Evolutionary conservation across 2,888 invertebrate genomes (phyloP), one percentile per base, ranked within the genome.

Genomic region (Drosophila acutilabella): DNA sequence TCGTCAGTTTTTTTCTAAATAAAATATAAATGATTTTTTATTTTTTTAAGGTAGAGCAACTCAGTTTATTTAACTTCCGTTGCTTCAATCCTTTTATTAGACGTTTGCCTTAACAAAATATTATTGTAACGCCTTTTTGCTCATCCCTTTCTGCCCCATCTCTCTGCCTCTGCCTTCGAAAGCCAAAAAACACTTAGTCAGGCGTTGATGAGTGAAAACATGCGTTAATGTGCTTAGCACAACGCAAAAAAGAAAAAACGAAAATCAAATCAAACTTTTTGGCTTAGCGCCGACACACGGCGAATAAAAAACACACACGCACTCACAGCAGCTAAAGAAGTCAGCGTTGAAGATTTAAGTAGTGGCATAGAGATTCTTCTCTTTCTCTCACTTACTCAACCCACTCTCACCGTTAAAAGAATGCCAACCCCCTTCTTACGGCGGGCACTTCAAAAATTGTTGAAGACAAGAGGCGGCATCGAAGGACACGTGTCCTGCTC

Each of bases 401-500:
- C 71, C 62, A 61, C 65, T 61, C 47, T 8, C 44, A 47, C 36
- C 41, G n/a, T n/a, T n/a, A 42, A n/a, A 33, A 53, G 18, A 18
- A 38, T 14, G 13, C 40, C 72, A 68, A 48, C 62, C 58, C 33
- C 70, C 70, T 76, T 59, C 69, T 64, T 52, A 36, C 38, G 44
- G 52, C 64, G 62, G 57, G 68, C 74, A 81, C 88, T 88, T 79
- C 76, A 80, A 70, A 69, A 81, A 78, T 75, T 71, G 82, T 81
- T 81, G 71, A 74, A 80, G 80, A 76, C 80, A 84, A 73, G 78
- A 75, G 80, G 75, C 77, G 76, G 62, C 82, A 81, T 77, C 66
- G 72, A 60, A 83, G 54, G 83, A 89, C 91, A 91, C 91, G 91
- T 91, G 91, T 87, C 92, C 72, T 71, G 67, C 73, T 71, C 74